A percentile compares a stretch with the other conserved stretches of the same genome.
Evolutionary conservation across 2,888 invertebrate species (phyloP).

Genomic region (Clepsis dumicolana): DNA sequence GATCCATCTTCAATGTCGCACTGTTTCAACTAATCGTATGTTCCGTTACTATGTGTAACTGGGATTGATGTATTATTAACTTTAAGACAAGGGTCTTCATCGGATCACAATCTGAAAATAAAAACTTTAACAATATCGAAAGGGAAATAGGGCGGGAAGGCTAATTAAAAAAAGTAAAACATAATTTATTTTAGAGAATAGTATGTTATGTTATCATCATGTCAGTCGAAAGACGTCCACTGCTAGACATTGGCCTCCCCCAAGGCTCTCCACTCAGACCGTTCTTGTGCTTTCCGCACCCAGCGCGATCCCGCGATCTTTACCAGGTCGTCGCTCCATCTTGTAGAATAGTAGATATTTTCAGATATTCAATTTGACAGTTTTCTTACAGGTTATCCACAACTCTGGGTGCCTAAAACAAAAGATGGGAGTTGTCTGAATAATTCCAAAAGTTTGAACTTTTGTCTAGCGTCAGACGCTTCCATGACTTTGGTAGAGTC

Average conservation of each 20-base stretch:
- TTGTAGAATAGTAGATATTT: too few species aligned
- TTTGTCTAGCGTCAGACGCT: constrained; percentile 26
- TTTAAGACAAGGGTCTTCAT: background rate
- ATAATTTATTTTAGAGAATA: constrained; percentile 4
- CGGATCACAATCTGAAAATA: background rate
- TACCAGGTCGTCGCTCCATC: too few species aligned
- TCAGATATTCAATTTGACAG: constrained; percentile 12
- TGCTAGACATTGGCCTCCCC: too few species aligned
- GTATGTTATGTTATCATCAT: too few species aligned
- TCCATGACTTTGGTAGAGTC: constrained; percentile 9
- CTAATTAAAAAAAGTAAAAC: background rate
- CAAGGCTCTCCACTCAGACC: too few species aligned
- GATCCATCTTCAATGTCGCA: constrained; percentile 9
- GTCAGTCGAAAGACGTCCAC: too few species aligned
- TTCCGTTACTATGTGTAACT: background rate
- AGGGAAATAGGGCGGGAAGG: background rate
- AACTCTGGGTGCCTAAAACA: constrained; percentile 16
- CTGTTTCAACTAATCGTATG: background rate
- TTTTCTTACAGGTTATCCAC: constrained; percentile 3
- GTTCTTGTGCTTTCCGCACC: too few species aligned
- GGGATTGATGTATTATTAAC: background rate
- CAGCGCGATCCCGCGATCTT: too few species aligned
- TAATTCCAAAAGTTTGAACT: constrained; percentile 23
- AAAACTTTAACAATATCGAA: background rate
- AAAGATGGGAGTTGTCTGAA: constrained; percentile 31